A percentile compares a stretch with the other conserved stretches of the same genome.
Evolutionary conservation across 2,113 vertebrate genomes (phyloP).

Genomic region (Cyprinus carpio): DNA sequence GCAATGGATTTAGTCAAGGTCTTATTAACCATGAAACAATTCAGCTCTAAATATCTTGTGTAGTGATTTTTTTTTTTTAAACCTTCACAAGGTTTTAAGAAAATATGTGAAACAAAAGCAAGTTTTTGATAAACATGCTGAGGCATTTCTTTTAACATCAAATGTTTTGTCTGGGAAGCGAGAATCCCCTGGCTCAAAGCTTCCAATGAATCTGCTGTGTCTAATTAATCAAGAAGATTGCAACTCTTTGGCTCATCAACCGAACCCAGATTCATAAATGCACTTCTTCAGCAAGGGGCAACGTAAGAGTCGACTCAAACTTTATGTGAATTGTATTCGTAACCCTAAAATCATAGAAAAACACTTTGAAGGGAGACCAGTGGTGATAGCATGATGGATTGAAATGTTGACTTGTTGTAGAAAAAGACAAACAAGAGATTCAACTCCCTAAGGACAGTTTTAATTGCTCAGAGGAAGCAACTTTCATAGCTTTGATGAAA

Average conservation of each 20-base stretch:
- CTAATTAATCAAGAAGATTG: conserved; percentile 54
- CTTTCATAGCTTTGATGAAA: neutral
- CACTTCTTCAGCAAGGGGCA: conserved; percentile 46
- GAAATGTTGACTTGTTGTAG: conserved; percentile 11
- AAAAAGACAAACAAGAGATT: conserved; percentile 8
- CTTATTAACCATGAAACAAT: neutral
- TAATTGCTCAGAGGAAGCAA: neutral
- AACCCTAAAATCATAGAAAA: too few relatives aligned
- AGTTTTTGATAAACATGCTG: conserved; percentile 16
- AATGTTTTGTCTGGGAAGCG: conserved; percentile 37
- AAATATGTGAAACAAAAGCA: neutral
- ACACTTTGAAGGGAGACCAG: conserved; percentile 32
- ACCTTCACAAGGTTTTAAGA: neutral
- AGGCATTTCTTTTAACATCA: conserved; percentile 16
- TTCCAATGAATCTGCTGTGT: conserved; percentile 52
- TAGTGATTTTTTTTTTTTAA: neutral
- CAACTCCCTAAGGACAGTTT: neutral
- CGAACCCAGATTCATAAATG: conserved; percentile 30
- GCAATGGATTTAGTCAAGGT: neutral
- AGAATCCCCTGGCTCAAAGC: conserved; percentile 32
- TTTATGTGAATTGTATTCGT: conserved; percentile 38
- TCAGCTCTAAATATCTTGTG: neutral
- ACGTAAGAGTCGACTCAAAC: conserved; percentile 33
- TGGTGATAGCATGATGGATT: neutral
- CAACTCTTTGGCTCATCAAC: conserved; percentile 32